Conservation (phyloP, 2,888 invertebrate genomes). For the Phyllotreta striolata region DNA sequence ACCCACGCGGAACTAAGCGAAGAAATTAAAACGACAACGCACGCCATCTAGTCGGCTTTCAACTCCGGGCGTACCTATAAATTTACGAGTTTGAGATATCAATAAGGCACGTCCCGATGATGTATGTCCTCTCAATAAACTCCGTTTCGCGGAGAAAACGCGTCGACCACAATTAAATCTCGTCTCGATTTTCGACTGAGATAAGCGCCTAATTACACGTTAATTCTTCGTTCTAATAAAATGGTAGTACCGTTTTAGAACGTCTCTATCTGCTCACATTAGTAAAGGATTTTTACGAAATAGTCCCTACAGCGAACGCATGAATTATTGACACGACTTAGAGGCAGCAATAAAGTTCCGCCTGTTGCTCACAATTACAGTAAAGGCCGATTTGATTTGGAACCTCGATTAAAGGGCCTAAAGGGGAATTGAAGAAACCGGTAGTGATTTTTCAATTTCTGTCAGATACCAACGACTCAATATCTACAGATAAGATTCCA, state of each 20-base stretch:
- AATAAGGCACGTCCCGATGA: conserved; percentile 53
- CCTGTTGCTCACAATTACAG: conserved; percentile 30
- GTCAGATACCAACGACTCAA: conserved; percentile 21
- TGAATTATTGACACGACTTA: conserved; percentile 32
- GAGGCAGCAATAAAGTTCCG: conserved; percentile 32
- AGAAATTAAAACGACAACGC: conserved; percentile 44
- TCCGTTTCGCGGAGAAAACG: conserved; percentile 43
- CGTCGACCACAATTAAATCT: too few relatives aligned
- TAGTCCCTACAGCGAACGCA: conserved; percentile 17
- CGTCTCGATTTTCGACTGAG: too few relatives aligned
- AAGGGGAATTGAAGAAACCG: conserved; percentile 14
- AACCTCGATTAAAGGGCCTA: conserved; percentile 26
- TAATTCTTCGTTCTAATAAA: too few relatives aligned
- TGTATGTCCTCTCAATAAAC: conserved; percentile 52
- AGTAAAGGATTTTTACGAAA: conserved; percentile 7
- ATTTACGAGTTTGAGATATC: conserved; percentile 52
- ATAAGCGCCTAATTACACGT: too few relatives aligned
- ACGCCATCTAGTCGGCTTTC: conserved; percentile 41
- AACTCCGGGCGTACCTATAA: conserved; percentile 42
- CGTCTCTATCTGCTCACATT: conserved; percentile 3
- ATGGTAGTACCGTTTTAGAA: not conserved
- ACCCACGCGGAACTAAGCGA: conserved; percentile 47
- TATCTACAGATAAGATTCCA: conserved; percentile 7
- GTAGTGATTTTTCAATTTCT: conserved; percentile 27
- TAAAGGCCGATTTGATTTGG: conserved; percentile 30